Percentiles rank a stretch among this genome's conserved stretches.
Evolutionary conservation across 1,140 invertebrate genomes (phyloP).

Genomic region (Prorops nasuta): DNA sequence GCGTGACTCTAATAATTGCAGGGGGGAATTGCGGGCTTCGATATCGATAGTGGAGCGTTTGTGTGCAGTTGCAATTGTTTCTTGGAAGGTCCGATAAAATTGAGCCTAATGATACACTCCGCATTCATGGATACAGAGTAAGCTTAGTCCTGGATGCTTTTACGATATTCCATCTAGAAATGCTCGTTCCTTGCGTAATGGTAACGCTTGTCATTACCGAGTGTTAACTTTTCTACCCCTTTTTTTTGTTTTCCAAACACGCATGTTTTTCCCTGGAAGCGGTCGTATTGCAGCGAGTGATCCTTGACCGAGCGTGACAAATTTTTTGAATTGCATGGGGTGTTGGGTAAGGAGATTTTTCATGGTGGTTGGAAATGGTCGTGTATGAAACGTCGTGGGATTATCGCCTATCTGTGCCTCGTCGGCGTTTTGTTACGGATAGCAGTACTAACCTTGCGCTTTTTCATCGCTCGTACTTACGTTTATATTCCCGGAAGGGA

Average conservation of each 20-base stretch:
- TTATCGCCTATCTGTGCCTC: conserved; percentile 30
- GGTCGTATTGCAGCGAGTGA: too few relatives aligned
- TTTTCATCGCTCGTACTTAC: conserved; percentile 1
- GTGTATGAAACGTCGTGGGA: conserved; percentile 20
- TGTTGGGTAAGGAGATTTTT: too few relatives aligned
- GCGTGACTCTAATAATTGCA: too few relatives aligned
- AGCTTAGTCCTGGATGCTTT: conserved; percentile 2
- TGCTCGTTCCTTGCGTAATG: neutral
- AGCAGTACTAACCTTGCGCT: conserved; percentile 1
- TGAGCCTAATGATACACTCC: neutral
- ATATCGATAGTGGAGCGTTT: too few relatives aligned
- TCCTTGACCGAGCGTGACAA: too few relatives aligned
- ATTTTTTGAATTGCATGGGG: too few relatives aligned
- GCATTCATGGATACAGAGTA: conserved; percentile 13
- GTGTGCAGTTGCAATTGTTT: neutral
- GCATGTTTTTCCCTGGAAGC: too few relatives aligned
- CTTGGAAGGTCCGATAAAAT: neutral
- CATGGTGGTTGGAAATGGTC: too few relatives aligned
- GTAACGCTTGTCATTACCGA: neutral
- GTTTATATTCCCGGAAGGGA: neutral
- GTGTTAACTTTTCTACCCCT: too few relatives aligned
- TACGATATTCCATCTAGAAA: neutral
- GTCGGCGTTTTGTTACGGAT: conserved; percentile 27
- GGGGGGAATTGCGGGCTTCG: too few relatives aligned
- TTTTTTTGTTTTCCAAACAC: too few relatives aligned